Evolutionary conservation across 2,113 vertebrate genomes (phyloP).

Genomic region (Colius striatus): DNA sequence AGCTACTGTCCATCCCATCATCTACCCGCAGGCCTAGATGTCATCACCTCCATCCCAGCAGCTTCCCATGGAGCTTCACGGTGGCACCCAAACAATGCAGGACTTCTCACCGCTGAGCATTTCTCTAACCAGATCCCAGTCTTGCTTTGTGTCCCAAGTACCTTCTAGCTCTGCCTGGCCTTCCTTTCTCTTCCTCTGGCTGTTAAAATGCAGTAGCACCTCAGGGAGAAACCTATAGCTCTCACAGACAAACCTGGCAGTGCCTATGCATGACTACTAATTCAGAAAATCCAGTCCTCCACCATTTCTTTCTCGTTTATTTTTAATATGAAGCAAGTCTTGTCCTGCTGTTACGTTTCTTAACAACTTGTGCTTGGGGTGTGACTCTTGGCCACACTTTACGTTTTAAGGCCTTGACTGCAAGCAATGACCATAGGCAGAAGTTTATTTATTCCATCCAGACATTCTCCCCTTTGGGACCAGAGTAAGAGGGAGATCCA

Average conservation of each 20-base stretch:
- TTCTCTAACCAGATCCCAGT: not conserved
- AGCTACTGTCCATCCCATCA: not conserved
- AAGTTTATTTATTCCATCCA: not conserved
- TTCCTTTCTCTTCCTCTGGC: not conserved
- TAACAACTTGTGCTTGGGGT: not conserved
- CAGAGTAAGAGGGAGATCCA: not conserved
- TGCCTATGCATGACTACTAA: rapidly evolving
- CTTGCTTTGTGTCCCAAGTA: not conserved
- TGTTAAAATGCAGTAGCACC: not conserved
- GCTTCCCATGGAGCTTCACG: not conserved
- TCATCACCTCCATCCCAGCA: not conserved
- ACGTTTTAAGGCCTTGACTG: not conserved
- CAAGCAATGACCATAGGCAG: not conserved
- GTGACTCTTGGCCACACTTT: not conserved
- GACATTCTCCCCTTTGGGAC: not conserved
- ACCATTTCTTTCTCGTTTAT: not conserved
- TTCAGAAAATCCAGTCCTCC: not conserved
- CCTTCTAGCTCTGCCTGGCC: not conserved
- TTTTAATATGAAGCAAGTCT: not conserved
- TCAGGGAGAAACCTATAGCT: not conserved
- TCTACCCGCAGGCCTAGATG: not conserved
- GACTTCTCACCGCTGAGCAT: not conserved
- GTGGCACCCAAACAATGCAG: not conserved
- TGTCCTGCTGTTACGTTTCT: not conserved
- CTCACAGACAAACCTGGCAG: not conserved